Evolutionary conservation across 2,113 vertebrate species (phyloP).

Genomic region (Furnarius figulus): DNA sequence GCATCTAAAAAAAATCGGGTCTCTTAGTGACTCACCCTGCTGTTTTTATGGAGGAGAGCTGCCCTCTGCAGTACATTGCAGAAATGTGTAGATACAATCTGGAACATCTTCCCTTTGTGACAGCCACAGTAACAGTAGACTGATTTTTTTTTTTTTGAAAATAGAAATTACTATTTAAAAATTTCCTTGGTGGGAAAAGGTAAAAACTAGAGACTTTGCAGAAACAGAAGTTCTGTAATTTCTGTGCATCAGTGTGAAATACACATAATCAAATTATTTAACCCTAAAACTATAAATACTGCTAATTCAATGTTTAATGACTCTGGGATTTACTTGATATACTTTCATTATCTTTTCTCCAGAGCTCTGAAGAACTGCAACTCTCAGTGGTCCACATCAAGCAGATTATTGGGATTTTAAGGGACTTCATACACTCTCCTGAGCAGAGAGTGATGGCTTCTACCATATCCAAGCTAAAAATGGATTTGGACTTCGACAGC

Average conservation of each 20-base stretch:
- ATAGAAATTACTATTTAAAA: not conserved
- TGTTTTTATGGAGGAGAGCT: not conserved
- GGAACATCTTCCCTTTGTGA: not conserved
- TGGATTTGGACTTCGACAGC: constrained; percentile 93
- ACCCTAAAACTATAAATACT: not conserved
- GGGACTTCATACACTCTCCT: constrained; percentile 91
- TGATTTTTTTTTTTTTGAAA: not conserved
- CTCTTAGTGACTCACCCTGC: not conserved
- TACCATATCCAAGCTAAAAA: constrained; percentile 90
- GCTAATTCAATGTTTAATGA: not conserved
- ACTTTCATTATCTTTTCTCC: not conserved
- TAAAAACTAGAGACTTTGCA: not conserved
- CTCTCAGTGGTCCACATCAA: constrained; percentile 91
- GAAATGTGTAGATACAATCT: not conserved
- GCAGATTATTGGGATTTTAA: constrained; percentile 91
- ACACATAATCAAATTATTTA: not conserved
- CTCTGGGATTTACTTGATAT: not conserved
- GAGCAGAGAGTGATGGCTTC: constrained; percentile 92
- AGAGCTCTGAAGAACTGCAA: constrained; percentile 88
- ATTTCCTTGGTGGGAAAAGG: not conserved
- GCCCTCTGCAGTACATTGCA: constrained; percentile 35
- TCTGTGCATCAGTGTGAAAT: not conserved
- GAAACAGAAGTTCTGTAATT: not conserved
- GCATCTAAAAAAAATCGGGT: not conserved
- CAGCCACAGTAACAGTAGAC: not conserved